Base-by-base conservation (phyloP, 2,113 vertebrate genomes). In the Galeopterus variegatus region DNA sequence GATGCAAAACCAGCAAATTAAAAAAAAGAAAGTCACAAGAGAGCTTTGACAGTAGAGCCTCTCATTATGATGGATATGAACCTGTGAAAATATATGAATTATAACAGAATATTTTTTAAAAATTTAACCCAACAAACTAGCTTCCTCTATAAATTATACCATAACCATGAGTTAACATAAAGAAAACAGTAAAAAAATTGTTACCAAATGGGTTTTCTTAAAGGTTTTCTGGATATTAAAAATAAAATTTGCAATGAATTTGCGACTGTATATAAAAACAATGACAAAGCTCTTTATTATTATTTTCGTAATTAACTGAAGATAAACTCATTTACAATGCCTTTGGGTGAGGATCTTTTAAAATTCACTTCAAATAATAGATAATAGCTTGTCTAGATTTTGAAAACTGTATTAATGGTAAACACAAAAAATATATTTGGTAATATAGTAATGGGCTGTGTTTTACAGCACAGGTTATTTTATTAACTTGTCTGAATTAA, bases 221-320 rank as follows among this genome's bases (percentile, higher is more conserved):
- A 96, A 86, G 56, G 45, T 58, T 69, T 62, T 73, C 56, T 26
- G 24, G 28, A 95, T 62, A 69, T 79, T 93, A 94, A 93, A 96
- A 93, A 82, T 36, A 17, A 83, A 41, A 60, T 87, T 1, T 95
- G 24, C 52, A 90, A 41, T 41, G 41, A 41, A 41, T 41, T 41
- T 41, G 41, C 4, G 75, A 72, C 18, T 79, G 26, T 15, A 36
- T 1, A 48, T 62, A 65, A 58, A 69, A 94, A 70, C 58, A 92
- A 90, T 83, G 58, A 82, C 8, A 92, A 94, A 95, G 13, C 48
- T 82, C 3, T 65, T 83, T 24, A 73, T 79, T 84, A 83, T 75
- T 41, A 41, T 41, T 41, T 41, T 90, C 91, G 82, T 72, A 96
- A 86, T 48, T 94, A 82, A 69, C 15, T 64, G 19, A 90, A 81